These are phyloP conservation scores for Nasonovia ribisnigri DNA, from an alignment of 2,888 invertebrate genomes.

Conservation along the genomic window DNA sequence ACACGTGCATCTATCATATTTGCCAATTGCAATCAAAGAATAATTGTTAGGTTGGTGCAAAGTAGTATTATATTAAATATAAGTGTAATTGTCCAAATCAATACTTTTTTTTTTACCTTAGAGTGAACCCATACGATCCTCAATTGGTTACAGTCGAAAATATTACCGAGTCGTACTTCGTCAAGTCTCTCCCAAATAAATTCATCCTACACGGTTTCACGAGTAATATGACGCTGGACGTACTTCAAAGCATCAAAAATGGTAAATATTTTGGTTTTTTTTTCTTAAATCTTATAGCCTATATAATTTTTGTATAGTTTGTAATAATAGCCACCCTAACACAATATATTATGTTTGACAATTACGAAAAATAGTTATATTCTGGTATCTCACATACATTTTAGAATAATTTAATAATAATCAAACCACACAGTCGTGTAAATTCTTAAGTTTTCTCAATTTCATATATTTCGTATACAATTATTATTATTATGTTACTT, in stretches of 20 bases:
- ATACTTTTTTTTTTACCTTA: not conserved
- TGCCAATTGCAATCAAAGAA: too few relatives aligned
- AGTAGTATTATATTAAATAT: too few relatives aligned
- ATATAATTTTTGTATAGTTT: not conserved
- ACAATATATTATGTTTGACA: not conserved
- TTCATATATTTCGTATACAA: too few relatives aligned
- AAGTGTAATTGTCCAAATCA: not conserved
- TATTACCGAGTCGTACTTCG: slow-evolving; percentile 73
- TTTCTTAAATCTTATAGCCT: not conserved
- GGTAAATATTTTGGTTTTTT: slow-evolving; percentile 70
- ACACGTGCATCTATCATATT: not conserved
- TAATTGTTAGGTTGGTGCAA: not conserved
- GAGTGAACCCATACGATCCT: slow-evolving; percentile 71
- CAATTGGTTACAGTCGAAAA: slow-evolving; percentile 73
- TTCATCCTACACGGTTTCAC: slow-evolving; percentile 80
- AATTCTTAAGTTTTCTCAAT: not conserved
- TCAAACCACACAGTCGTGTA: not conserved
- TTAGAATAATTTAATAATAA: not conserved
- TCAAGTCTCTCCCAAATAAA: slow-evolving; percentile 74
- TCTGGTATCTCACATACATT: not conserved
- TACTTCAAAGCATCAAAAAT: slow-evolving; percentile 74
- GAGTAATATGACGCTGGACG: slow-evolving; percentile 75
- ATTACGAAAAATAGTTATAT: not conserved
- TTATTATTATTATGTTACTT: too few relatives aligned
- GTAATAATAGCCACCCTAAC: not conserved